Evolutionary conservation across 2,888 invertebrate species (phyloP).

Genomic region (Acanthacorydalis orientalis): DNA sequence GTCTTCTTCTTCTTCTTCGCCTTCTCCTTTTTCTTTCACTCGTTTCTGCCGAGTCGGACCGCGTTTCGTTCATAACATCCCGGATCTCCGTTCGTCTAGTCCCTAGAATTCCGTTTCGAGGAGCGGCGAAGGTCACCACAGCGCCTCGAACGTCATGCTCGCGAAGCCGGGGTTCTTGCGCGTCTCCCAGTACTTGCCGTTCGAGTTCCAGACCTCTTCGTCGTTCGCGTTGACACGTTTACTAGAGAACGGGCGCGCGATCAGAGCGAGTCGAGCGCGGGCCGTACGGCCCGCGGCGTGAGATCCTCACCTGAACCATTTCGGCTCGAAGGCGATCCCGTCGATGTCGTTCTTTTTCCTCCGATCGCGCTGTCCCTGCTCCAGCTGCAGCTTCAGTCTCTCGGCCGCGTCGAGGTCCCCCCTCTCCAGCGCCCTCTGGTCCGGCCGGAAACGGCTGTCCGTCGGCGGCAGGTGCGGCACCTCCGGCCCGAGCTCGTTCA

Average conservation of each 20-base stretch:
- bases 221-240: conserved; percentile 28
- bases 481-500: conserved; percentile 59
- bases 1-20: no score
- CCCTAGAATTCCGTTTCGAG: no score
- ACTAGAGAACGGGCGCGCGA: conserved; percentile 16
- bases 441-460: conserved; percentile 52
- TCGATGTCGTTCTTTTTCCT: conserved; percentile 41
- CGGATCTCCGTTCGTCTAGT: no score
- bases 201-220: conserved; percentile 54
- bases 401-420: conserved; percentile 60
- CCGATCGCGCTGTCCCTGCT: conserved; percentile 57
- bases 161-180: conserved; percentile 48
- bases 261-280: background rate
- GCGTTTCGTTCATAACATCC: no score
- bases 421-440: conserved; percentile 58
- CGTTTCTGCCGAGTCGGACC: no score
- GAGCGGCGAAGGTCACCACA: conserved; percentile 35
- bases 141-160: conserved; percentile 32
- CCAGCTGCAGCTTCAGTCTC: conserved; percentile 48
- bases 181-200: conserved; percentile 59
- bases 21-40: no score
- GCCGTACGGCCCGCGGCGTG: no score
- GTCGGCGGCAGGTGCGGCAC: conserved; percentile 48
- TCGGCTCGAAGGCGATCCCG: conserved; percentile 29
- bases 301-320: conserved; percentile 44